Percentiles rank a stretch among this genome's conserved stretches.
Conservation (phyloP, 1,140 invertebrate species). For the Carposina sasakii region DNA sequence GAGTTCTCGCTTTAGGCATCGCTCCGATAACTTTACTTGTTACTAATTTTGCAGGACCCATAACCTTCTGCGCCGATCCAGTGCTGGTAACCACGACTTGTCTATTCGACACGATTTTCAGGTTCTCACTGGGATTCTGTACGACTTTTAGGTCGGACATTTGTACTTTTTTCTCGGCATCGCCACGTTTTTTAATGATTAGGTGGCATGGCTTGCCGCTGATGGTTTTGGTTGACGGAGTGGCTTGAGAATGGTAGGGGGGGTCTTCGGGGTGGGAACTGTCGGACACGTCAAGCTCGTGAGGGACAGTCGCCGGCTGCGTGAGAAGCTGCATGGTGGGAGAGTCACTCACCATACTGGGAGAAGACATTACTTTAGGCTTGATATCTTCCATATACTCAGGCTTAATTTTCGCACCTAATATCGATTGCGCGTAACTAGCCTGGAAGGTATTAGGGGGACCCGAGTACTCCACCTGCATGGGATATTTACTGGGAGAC, state of each 20-base stretch:
- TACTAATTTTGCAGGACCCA: constrained; percentile 53
- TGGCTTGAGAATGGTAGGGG: constrained; percentile 34
- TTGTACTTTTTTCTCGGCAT: constrained; percentile 60
- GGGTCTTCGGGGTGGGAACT: constrained; percentile 47
- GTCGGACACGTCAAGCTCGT: constrained; percentile 47
- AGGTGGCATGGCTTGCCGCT: constrained; percentile 58
- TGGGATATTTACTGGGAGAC: constrained; percentile 43
- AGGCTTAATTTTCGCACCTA: constrained; percentile 45
- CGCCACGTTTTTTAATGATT: constrained; percentile 58
- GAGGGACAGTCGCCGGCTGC: constrained; percentile 51
- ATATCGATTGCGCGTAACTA: constrained; percentile 62
- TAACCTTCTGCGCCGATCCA: constrained; percentile 51
- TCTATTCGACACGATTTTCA: constrained; percentile 61
- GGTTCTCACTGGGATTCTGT: constrained; percentile 56
- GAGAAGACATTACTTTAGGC: constrained; percentile 47
- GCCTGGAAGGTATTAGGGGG: constrained; percentile 62
- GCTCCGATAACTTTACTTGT: constrained; percentile 64
- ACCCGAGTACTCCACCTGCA: constrained; percentile 49
- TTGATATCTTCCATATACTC: constrained; percentile 61
- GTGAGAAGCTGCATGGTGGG: constrained; percentile 59
- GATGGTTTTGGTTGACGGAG: constrained; percentile 33
- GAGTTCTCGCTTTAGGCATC: constrained; percentile 36
- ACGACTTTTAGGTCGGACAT: constrained; percentile 62
- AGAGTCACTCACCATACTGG: constrained; percentile 48
- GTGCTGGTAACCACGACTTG: constrained; percentile 54